Evolutionary conservation across 2,888 invertebrate species (phyloP).

Genomic region (Phyllotreta striolata): DNA sequence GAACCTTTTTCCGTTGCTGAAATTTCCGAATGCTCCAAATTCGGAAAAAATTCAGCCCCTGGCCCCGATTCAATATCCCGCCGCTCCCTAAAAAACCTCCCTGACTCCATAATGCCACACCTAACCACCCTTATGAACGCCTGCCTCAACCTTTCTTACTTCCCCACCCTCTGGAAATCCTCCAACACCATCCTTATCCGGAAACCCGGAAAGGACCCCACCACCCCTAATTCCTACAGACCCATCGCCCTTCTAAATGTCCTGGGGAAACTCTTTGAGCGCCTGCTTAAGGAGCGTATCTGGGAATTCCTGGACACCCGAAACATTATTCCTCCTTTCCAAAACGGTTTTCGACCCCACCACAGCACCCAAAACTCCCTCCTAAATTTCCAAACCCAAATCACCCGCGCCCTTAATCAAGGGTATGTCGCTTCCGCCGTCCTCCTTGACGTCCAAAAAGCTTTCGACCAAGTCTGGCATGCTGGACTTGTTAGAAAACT

Average conservation of each 20-base stretch:
- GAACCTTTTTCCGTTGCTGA: background rate
- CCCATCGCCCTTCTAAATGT: background rate
- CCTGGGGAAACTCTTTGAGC: conserved; percentile 1
- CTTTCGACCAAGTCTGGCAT: conserved; percentile 2
- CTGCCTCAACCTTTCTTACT: background rate
- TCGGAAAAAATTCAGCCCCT: background rate
- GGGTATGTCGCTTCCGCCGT: background rate
- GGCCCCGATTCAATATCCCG: background rate
- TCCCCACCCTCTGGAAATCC: background rate
- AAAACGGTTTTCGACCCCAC: background rate
- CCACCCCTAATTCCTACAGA: background rate
- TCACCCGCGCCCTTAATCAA: background rate
- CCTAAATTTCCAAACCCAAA: conserved; percentile 1
- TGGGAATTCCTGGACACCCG: background rate
- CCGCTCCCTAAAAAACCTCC: background rate
- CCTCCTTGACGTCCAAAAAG: conserved; percentile 3
- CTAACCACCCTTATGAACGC: background rate
- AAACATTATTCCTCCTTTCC: conserved; percentile 5
- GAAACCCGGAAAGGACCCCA: background rate
- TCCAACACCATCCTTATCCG: background rate
- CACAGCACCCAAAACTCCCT: background rate
- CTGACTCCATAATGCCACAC: background rate
- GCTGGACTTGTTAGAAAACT: no score
- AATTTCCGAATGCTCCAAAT: background rate
- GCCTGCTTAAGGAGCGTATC: background rate